phyloP scores from a whole-genome alignment of 2,113 vertebrate species.

The Oenanthe melanoleuca region DNA sequence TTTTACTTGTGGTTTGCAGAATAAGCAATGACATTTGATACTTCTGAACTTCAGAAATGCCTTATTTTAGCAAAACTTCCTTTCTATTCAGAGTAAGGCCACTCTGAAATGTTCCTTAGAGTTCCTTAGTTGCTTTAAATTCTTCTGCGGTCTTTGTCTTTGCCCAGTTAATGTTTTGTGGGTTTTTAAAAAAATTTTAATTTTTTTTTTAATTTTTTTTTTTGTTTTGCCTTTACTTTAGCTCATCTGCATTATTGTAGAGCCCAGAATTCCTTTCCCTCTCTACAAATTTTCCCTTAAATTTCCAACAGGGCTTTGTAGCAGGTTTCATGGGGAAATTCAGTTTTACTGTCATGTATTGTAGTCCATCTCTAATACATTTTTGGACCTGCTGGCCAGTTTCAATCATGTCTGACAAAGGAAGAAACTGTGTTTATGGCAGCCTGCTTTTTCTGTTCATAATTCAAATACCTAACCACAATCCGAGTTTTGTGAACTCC shows the following conservation, averaged over 20 bases:
- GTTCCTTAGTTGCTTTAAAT: neutral
- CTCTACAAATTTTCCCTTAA: neutral
- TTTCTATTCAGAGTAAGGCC: neutral
- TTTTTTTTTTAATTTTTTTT: neutral
- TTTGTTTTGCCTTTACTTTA: neutral
- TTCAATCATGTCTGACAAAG: neutral
- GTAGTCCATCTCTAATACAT: neutral
- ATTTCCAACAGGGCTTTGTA: neutral
- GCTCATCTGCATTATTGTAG: neutral
- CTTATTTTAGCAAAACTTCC: neutral
- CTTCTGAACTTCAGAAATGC: neutral
- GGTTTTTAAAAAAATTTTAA: neutral
- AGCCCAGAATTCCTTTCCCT: neutral
- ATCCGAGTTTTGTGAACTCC: neutral
- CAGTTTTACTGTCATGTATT: neutral
- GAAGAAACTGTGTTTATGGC: neutral
- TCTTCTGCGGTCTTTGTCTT: neutral
- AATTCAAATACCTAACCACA: neutral
- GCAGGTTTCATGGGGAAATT: neutral
- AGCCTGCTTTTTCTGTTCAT: neutral
- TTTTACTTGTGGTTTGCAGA: neutral
- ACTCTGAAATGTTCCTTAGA: neutral
- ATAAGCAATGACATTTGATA: neutral
- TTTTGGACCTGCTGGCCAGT: neutral
- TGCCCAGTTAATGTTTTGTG: neutral